These are phyloP conservation scores for Solea senegalensis DNA, from an alignment of 2,113 vertebrate species.

Conservation along the genomic window DNA sequence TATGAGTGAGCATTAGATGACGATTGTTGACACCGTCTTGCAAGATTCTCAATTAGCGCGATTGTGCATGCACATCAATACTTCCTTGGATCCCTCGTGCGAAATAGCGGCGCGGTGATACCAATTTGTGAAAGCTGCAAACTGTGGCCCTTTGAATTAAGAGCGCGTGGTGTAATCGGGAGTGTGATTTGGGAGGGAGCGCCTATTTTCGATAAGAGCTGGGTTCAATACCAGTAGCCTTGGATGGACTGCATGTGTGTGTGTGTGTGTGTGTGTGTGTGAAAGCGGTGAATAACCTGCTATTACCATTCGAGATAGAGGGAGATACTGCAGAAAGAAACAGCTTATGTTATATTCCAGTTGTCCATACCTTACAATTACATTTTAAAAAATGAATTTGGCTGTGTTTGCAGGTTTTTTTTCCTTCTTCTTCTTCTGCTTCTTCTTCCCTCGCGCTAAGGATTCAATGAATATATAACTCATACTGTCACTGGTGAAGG, in stretches of 20 bases:
- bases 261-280: slow-evolving; percentile 30
- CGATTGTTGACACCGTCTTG: slow-evolving; percentile 57
- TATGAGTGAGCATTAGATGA: slow-evolving; percentile 47
- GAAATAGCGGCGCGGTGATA: slow-evolving; percentile 16
- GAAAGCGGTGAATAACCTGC: slow-evolving; percentile 54
- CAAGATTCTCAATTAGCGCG: slow-evolving; percentile 58
- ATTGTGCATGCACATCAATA: slow-evolving; percentile 48
- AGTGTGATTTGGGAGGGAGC: slow-evolving; percentile 50
- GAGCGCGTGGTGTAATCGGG: slow-evolving; percentile 59
- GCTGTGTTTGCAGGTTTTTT: slow-evolving; percentile 52
- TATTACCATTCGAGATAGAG: slow-evolving; percentile 53
- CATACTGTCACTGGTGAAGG: slow-evolving; percentile 58
- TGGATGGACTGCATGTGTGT: slow-evolving; percentile 14
- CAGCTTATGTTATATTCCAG: slow-evolving; percentile 40
- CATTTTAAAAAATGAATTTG: slow-evolving; percentile 60
- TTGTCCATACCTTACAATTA: slow-evolving; percentile 63
- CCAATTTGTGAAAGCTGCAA: not conserved
- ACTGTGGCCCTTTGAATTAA: slow-evolving; percentile 59
- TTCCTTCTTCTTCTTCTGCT: no score
- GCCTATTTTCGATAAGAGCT: slow-evolving; percentile 53
- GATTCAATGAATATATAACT: slow-evolving; percentile 71
- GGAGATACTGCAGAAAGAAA: slow-evolving; percentile 35
- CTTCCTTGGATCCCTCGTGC: slow-evolving; percentile 44
- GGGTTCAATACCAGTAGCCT: slow-evolving; percentile 55
- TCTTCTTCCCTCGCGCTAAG: slow-evolving; percentile 42